Base-by-base conservation (phyloP, 2,113 vertebrate species). In the Polypterus senegalus region DNA sequence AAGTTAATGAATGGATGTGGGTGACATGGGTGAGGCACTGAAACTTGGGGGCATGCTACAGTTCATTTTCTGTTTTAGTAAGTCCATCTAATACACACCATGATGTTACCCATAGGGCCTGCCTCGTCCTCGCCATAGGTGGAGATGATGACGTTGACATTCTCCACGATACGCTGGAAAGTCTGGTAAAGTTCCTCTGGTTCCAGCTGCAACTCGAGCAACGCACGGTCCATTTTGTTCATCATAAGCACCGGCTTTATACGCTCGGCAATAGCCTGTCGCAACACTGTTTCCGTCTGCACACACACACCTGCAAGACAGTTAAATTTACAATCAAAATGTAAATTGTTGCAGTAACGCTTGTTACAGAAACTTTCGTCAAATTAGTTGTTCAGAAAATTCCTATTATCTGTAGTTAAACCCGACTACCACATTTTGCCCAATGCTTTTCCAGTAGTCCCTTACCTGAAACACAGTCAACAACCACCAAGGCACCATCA, bases 161-260 rank as follows among this genome's bases (percentile, higher is more conserved):
- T 90, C 73, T 98, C 94, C 74, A 98, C 88, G 0, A 98, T 98
- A 69, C 92, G 89, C 84, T 98, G 96, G 86, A 98, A 98, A 9
- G 93, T 95, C 75, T 92, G 89, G 79, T 89, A 98, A 7, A 98
- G 86, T 61, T 92, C 91, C 61, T 98, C 94, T 0, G 92, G 83
- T 2, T 87, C 83, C 72, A 98, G 83, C 79, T 98, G 96, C 78
- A 98, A 79, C 79, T 98, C 94, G 46, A 98, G 73, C 74, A 98
- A 77, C 0, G 94, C 94, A 3, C 92, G 83, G 82, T 98, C 94
- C 94, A 98, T 98, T 75, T 98, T 97, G 77, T 97, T 97, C 92
- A 98, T 98, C 96, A 98, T 98, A 68, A 98, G 81, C 5, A 98
- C 93, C 0, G 94, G 94, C 66, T 91, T 96, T 81, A 98, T 98